Base-by-base conservation (phyloP, 2,113 vertebrate genomes). In the Tragelaphus scriptus region DNA sequence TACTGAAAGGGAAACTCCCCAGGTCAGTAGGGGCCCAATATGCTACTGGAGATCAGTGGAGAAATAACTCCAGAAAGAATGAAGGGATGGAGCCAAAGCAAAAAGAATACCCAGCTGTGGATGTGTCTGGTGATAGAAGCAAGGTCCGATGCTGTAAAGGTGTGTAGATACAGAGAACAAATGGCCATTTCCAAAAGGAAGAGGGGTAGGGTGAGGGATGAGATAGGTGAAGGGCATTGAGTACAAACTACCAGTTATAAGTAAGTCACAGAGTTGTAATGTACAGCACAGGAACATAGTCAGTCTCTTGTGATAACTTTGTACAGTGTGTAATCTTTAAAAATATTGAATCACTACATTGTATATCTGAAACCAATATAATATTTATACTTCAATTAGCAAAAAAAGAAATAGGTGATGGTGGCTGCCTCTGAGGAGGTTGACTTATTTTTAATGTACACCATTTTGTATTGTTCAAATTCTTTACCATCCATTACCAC, bases 391-490 rank as follows among this genome's bases (percentile, higher is more conserved):
- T 56, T 56, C 21, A 84, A 0, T 84, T 16, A 26, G 40, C 71
- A 56, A 56, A 85, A 16, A 55, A 75, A 55, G 79, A 91, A 85
- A 80, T 68, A 88, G 21, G 8, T 88, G 51, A 56, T 30, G 47
- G 5, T 89, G 44, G 49, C 59, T 88, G 55, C 47, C 80, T 56
- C 36, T 84, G 40, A 13, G 21, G 13, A 96, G 25, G 21, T 32
- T 36, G 59, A 56, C 55, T 90, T 87, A 77, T 90, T 94, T 89
- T 87, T 94, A 59, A 89, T 56, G 44, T 84, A 61, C 4, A 63
- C 32, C 19, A 47, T 89, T 96, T 90, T 79, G n/a, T 96, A 36
- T 71, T 81, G 40, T 92, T 68, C 92, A 58, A 91, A 90, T 94
- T 88, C 55, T 94, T 95, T 79, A 79, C 81, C 32, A 1, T 59